Evolutionary conservation across 2,888 invertebrate species (phyloP).

Genomic region (Limulus polyphemus): DNA sequence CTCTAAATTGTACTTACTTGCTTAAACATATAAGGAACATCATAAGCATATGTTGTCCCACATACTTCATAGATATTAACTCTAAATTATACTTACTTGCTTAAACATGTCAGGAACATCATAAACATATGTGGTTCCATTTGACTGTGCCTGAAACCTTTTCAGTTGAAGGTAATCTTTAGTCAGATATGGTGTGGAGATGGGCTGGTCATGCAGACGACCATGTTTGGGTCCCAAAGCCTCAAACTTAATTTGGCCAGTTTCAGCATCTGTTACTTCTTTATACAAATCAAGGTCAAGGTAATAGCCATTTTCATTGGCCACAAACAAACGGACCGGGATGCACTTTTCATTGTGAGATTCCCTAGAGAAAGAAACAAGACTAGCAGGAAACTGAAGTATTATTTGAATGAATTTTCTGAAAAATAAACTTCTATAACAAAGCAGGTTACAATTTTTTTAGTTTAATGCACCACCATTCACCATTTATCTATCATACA

Average conservation of each 20-base stretch:
- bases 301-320: slow-evolving; percentile 94
- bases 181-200: slow-evolving; percentile 90
- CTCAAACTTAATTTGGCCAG: slow-evolving; percentile 78
- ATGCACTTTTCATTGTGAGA: slow-evolving; percentile 41
- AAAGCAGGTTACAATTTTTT: too few species aligned
- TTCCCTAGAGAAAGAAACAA: too few species aligned
- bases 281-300: slow-evolving; percentile 87
- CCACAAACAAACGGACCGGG: slow-evolving; percentile 76
- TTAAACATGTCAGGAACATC: slow-evolving; percentile 98
- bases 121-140: slow-evolving; percentile 86
- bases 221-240: slow-evolving; percentile 79
- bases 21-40: slow-evolving; percentile 44
- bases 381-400: too few species aligned
- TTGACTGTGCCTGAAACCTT: slow-evolving; percentile 80
- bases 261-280: slow-evolving; percentile 70
- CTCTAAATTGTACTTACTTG: slow-evolving; percentile 37
- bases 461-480: too few species aligned
- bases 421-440: too few species aligned
- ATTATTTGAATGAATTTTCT: too few species aligned
- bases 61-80: too few species aligned
- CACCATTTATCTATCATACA: too few species aligned
- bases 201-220: slow-evolving; percentile 79
- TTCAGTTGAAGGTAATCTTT: slow-evolving; percentile 95
- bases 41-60: too few species aligned
- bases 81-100: slow-evolving; percentile 49